A percentile compares a stretch with the other conserved stretches of the same genome.
Conservation (phyloP, 2,113 vertebrate species). For the Heterotilapia buettikoferi region DNA sequence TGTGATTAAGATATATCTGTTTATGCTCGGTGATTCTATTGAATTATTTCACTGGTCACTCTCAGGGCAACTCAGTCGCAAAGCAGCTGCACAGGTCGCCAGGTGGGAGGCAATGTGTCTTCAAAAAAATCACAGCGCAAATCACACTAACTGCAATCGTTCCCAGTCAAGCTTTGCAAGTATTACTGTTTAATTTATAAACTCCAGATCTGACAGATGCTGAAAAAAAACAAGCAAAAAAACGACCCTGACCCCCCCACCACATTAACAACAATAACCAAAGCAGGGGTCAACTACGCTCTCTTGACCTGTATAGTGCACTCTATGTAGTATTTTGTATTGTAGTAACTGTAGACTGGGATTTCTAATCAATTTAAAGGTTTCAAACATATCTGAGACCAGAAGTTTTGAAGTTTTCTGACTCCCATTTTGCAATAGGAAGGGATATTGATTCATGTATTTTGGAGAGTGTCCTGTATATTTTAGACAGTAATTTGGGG, state of each 20-base stretch:
- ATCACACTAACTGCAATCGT: not conserved
- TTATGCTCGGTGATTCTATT: not conserved
- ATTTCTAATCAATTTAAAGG: not conserved
- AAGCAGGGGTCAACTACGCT: not conserved
- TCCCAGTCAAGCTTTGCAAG: not conserved
- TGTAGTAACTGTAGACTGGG: not conserved
- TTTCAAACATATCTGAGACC: not conserved
- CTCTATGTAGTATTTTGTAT: not conserved
- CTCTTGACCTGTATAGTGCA: not conserved
- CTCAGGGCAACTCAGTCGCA: not conserved
- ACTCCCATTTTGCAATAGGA: not conserved
- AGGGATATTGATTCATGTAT: not conserved
- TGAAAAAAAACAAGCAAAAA: not conserved
- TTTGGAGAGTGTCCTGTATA: not conserved
- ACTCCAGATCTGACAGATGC: not conserved
- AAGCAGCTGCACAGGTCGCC: not conserved
- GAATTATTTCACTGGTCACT: not conserved
- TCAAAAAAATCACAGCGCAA: not conserved
- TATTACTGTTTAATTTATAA: not conserved
- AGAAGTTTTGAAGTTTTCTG: not conserved
- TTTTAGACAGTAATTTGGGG: not conserved
- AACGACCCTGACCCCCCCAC: not conserved
- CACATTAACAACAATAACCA: not conserved
- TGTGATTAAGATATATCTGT: not conserved
- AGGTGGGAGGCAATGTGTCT: not conserved